Percentiles rank a stretch among this genome's conserved stretches.
Conservation (phyloP, 2,113 vertebrate species). For the Misgurnus mizolepis region DNA sequence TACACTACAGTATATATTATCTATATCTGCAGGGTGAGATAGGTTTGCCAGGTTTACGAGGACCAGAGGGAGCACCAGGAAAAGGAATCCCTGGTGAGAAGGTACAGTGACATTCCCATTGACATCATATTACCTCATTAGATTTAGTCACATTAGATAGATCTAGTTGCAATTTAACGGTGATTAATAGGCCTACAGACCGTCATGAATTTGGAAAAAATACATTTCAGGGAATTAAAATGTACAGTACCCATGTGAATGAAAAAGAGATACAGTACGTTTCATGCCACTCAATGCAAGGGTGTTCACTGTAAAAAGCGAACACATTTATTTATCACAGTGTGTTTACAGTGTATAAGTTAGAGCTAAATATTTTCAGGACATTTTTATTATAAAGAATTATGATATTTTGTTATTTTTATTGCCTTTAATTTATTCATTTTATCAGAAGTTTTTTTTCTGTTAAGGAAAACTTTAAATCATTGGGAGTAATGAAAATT, state of each 20-base stretch:
- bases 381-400: no score
- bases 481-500: no score
- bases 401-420: no score
- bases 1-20: not conserved
- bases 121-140: not conserved
- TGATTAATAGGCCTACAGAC: not conserved
- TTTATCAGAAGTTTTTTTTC: no score
- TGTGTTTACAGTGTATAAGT: no score
- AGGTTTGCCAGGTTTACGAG: constrained; percentile 65
- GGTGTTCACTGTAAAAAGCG: not conserved
- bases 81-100: constrained; percentile 74
- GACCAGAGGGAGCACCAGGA: constrained; percentile 66
- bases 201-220: not conserved
- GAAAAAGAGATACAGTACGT: no score
- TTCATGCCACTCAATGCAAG: not conserved
- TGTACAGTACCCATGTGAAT: not conserved
- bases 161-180: not conserved
- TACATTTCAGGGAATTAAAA: not conserved
- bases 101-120: constrained; percentile 50
- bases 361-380: no score
- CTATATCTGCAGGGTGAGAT: constrained; percentile 66
- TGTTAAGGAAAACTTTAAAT: no score
- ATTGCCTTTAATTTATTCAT: no score
- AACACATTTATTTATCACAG: not conserved
- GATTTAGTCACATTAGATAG: not conserved